Conservation (phyloP, 2,113 vertebrate species). For the Cyprinodon tularosa region DNA sequence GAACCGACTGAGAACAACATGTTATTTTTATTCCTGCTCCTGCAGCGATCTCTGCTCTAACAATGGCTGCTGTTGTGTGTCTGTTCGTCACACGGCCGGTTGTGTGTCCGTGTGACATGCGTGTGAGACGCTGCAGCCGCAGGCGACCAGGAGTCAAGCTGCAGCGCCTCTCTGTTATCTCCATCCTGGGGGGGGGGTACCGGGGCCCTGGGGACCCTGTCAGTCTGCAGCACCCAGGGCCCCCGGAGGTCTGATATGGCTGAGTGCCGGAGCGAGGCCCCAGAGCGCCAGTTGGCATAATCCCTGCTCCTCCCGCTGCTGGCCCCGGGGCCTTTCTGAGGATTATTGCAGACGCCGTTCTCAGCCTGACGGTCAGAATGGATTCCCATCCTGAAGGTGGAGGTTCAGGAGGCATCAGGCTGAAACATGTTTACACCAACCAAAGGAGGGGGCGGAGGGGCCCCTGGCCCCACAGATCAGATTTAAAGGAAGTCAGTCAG, state of each 20-base stretch:
- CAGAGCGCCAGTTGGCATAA: conserved; percentile 68
- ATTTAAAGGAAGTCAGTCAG: too few species aligned
- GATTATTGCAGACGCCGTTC: conserved; percentile 69
- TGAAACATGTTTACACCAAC: conserved; percentile 51
- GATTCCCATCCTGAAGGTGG: conserved; percentile 67
- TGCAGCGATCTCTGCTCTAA: conserved; percentile 56
- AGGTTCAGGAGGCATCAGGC: conserved; percentile 27
- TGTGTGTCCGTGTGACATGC: conserved; percentile 59
- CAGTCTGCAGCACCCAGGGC: conserved; percentile 62
- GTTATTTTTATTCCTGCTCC: background rate
- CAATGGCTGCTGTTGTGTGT: conserved; percentile 67
- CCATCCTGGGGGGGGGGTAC: too few species aligned
- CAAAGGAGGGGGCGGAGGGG: conserved; percentile 2
- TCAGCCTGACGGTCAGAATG: conserved; percentile 45
- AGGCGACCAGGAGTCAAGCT: conserved; percentile 23
- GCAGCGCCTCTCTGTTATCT: too few species aligned
- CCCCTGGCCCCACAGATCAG: too few species aligned
- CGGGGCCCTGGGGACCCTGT: conserved; percentile 56
- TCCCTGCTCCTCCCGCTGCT: conserved; percentile 59
- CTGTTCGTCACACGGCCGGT: conserved; percentile 64
- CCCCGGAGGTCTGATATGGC: conserved; percentile 60
- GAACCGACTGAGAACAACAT: background rate
- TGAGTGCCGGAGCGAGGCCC: conserved; percentile 63
- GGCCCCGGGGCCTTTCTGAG: conserved; percentile 36
- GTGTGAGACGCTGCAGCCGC: conserved; percentile 57